Conservation (phyloP, 92 coral and sea anemone genomes). For the Siderastrea radians region DNA sequence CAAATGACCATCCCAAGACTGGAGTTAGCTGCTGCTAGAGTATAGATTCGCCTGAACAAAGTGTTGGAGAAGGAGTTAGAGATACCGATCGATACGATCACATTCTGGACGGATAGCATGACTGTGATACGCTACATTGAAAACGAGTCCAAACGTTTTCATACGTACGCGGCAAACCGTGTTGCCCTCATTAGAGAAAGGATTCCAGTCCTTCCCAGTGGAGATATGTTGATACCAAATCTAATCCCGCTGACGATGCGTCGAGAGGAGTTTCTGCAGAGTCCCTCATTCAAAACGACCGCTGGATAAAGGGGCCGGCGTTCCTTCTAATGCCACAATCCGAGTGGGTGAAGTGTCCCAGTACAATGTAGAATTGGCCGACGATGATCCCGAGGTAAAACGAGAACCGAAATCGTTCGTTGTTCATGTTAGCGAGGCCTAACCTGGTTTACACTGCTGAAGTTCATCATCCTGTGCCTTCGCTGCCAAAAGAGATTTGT, state of each 20-base stretch:
- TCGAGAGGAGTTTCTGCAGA: slow-evolving; percentile 54
- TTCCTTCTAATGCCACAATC: slow-evolving; percentile 23
- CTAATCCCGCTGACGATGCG: slow-evolving; percentile 36
- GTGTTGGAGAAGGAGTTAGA: slow-evolving; percentile 34
- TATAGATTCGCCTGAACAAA: slow-evolving; percentile 24
- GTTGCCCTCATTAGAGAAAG: too few relatives aligned
- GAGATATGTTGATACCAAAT: not conserved
- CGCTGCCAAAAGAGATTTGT: slow-evolving; percentile 18
- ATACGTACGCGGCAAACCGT: slow-evolving; percentile 1
- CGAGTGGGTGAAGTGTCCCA: slow-evolving; percentile 14
- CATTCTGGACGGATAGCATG: slow-evolving; percentile 54
- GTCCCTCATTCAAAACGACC: slow-evolving; percentile 25
- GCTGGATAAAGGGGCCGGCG: slow-evolving; percentile 55
- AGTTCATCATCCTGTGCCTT: slow-evolving; percentile 25
- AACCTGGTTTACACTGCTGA: slow-evolving; percentile 31
- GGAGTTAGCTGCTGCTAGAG: slow-evolving; percentile 20
- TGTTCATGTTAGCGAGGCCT: slow-evolving; percentile 1
- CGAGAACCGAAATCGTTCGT: slow-evolving; percentile 9
- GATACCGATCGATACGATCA: slow-evolving; percentile 17
- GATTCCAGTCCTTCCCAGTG: too few relatives aligned
- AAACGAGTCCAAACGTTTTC: slow-evolving; percentile 7
- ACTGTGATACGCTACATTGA: slow-evolving; percentile 34
- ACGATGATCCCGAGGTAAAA: slow-evolving; percentile 57
- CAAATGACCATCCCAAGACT: slow-evolving; percentile 3
- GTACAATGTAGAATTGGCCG: not conserved